phyloP scores from a whole-genome alignment of 2,888 invertebrate genomes.

The Pyralis farinalis region DNA sequence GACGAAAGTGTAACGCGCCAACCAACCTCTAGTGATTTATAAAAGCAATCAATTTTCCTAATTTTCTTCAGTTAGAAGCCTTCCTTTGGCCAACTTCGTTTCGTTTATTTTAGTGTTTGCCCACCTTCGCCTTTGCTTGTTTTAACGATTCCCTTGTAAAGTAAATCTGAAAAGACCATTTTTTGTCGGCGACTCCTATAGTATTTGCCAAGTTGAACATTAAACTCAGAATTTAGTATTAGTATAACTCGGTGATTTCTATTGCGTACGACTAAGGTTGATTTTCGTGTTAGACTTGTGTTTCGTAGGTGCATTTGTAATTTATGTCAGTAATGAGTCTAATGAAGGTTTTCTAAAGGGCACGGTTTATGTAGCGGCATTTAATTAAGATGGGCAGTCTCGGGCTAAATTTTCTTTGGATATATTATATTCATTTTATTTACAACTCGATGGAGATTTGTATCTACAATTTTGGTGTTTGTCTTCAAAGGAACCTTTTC shows the following conservation, averaged over 20 bases:
- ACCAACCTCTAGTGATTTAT: constrained; percentile 23
- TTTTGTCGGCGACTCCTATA: constrained; percentile 44
- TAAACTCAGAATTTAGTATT: not conserved
- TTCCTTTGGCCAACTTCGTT: constrained; percentile 33
- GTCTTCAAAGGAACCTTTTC: too few species aligned
- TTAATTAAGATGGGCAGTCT: constrained; percentile 53
- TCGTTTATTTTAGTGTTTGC: constrained; percentile 49
- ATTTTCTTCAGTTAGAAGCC: constrained; percentile 32
- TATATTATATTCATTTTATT: not conserved
- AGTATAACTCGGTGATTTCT: constrained; percentile 14
- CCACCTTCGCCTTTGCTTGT: constrained; percentile 64
- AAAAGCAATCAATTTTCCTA: constrained; percentile 39
- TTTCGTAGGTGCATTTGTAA: constrained; percentile 19
- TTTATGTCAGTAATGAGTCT: constrained; percentile 51
- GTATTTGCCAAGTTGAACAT: constrained; percentile 10
- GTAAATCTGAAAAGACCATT: constrained; percentile 54
- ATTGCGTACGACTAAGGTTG: constrained; percentile 15
- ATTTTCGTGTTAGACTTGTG: constrained; percentile 18
- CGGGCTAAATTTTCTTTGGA: not conserved
- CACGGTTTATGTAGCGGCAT: constrained; percentile 47
- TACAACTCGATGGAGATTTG: too few species aligned
- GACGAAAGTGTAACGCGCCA: constrained; percentile 5
- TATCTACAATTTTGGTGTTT: too few species aligned
- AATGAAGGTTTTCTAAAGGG: constrained; percentile 65
- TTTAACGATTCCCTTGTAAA: constrained; percentile 58